These are phyloP conservation scores for Drosophila orosa DNA, from an alignment of 1,140 invertebrate genomes.

Conservation along the genomic window DNA sequence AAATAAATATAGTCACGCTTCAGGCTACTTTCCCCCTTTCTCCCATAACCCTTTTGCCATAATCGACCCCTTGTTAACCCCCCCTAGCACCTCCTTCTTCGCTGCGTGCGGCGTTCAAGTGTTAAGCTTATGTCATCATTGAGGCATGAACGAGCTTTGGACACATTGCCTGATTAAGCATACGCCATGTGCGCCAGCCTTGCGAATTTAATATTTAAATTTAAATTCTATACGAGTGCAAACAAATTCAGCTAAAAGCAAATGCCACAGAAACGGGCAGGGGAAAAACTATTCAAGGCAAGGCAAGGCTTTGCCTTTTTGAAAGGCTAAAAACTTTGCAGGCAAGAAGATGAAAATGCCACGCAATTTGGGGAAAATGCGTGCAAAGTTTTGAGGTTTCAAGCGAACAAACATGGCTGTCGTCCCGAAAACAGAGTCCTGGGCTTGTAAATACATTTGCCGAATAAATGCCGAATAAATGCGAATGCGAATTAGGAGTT, in stretches of 20 bases:
- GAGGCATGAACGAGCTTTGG: constrained; percentile 76
- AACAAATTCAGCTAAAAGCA: constrained; percentile 74
- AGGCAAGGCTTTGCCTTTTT: constrained; percentile 27
- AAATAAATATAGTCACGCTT: constrained; percentile 6
- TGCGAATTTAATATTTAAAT: constrained; percentile 46
- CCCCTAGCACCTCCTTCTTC: constrained; percentile 6
- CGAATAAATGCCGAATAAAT: constrained; percentile 67
- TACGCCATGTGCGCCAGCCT: constrained; percentile 18
- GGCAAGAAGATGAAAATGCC: constrained; percentile 56
- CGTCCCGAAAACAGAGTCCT: constrained; percentile 29
- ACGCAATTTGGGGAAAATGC: constrained; percentile 78
- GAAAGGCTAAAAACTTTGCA: constrained; percentile 67
- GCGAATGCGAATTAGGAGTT: constrained; percentile 24
- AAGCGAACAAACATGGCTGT: constrained; percentile 70
- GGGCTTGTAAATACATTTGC: constrained; percentile 79
- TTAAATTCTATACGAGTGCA: not conserved
- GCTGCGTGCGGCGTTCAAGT: constrained; percentile 68
- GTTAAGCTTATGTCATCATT: constrained; percentile 77
- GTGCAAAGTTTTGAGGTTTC: constrained; percentile 78
- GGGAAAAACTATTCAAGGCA: constrained; percentile 63
- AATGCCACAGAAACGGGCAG: constrained; percentile 68
- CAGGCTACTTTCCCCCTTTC: not conserved
- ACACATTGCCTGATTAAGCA: constrained; percentile 70
- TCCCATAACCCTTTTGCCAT: not conserved
- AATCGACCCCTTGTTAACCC: constrained; percentile 17